These are phyloP conservation scores for Gambusia holbrooki DNA, from an alignment of 2,113 vertebrate species.

Conservation along the genomic window DNA sequence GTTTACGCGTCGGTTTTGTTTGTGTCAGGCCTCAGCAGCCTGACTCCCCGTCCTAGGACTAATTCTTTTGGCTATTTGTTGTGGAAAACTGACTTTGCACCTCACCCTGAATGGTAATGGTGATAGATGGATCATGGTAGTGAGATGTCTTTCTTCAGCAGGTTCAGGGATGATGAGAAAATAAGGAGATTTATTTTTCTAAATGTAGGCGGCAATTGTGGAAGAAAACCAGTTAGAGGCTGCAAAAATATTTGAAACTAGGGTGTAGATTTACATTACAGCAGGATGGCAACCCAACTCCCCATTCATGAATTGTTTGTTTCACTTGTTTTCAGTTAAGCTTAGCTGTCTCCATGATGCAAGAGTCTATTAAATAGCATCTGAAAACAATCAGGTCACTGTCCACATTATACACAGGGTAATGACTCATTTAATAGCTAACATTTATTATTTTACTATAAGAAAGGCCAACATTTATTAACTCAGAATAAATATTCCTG, in stretches of 20 bases:
- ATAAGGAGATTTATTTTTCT: background rate
- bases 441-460: no score
- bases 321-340: no score
- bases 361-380: no score
- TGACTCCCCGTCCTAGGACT: conserved; percentile 41
- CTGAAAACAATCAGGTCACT: background rate
- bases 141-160: background rate
- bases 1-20: conserved; percentile 67
- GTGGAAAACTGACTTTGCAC: background rate
- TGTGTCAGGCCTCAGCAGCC: conserved; percentile 28
- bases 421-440: no score
- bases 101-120: background rate
- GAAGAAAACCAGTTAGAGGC: background rate
- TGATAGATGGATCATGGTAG: background rate
- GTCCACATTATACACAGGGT: no score
- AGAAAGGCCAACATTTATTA: no score
- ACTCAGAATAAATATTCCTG: no score
- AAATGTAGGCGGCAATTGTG: background rate
- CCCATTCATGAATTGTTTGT: background rate
- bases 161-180: background rate
- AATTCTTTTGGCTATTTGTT: conserved; percentile 59
- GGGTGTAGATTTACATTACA: background rate
- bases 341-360: no score
- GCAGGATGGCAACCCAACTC: background rate
- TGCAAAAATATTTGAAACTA: background rate